Conservation (phyloP, 2,888 invertebrate genomes). For the Ernsta delagoae region DNA sequence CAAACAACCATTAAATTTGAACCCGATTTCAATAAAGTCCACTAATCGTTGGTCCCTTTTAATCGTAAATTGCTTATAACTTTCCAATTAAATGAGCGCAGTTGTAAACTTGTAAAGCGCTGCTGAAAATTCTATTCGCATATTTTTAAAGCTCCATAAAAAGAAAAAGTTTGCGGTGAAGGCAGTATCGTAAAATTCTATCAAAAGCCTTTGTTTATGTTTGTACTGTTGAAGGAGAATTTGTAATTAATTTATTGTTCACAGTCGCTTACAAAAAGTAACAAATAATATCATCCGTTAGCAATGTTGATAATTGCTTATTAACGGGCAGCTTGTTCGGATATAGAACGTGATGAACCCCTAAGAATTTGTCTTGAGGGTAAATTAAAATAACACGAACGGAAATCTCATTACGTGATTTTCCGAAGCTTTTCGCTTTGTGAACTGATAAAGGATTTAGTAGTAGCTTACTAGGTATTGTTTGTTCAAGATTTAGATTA, state of each 20-base stretch:
- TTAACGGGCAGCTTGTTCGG: slow-evolving; percentile 15
- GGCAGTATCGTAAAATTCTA: slow-evolving; percentile 10
- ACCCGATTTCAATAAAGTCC: no score
- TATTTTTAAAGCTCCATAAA: slow-evolving; percentile 12
- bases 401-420: slow-evolving; percentile 28
- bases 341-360: slow-evolving; percentile 25
- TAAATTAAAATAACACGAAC: slow-evolving; percentile 40
- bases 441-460: not conserved
- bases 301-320: slow-evolving; percentile 25
- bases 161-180: slow-evolving; percentile 8
- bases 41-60: not conserved
- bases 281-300: slow-evolving; percentile 1
- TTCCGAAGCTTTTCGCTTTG: slow-evolving; percentile 11
- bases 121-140: slow-evolving; percentile 3
- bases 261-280: slow-evolving; percentile 11
- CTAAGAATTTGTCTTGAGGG: slow-evolving; percentile 34
- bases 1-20: not conserved
- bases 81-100: not conserved
- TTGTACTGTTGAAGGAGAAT: not conserved
- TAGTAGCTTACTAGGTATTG: not conserved
- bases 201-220: slow-evolving; percentile 2
- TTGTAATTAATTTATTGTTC: not conserved
- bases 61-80: not conserved
- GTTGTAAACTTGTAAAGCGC: not conserved
- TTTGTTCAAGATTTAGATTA: not conserved